Evolutionary conservation across 2,888 invertebrate species (phyloP), one percentile per base, ranked within the genome.

Genomic region (Iphiclides podalirius): DNA sequence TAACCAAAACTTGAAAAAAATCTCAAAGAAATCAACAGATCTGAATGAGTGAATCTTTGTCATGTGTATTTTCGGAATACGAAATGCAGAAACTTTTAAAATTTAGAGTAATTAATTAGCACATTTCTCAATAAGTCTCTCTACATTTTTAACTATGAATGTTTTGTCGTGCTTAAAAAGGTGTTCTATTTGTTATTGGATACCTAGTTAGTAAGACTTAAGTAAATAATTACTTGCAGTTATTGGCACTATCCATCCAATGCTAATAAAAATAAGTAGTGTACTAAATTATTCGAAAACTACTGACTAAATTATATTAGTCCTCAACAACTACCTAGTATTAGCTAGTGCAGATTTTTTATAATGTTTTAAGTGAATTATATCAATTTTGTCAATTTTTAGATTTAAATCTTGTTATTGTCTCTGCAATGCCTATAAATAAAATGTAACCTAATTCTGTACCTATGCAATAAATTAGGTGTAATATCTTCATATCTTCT

Each of bases 151-250:
- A 88, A 85, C 88, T 90, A 89, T 89, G 78, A 85, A 89, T 89
- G 89, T 90, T 90, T 89, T 89, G 86, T 89, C 89, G 89, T 90
- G 89, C 89, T 90, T 90, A 87, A 87, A n/a, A 84, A 85, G 89
- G 89, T 89, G 89, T 89, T 89, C 89, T 89, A 87, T 89, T 89
- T 89, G 88, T 90, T 90, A 89, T 86, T 77, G 88, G 88, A 87
- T 88, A 88, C 78, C 78, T 89, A 89, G 89, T 66, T 82, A 73
- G 72, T 90, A 89, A 89, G 89, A 72, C 78, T 75, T 80, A 86
- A 83, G 79, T 79, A 85, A 85, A n/a, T 72, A 79, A 79, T 79
- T 75, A 71, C 75, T n/a, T 80, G 79, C 89, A 89, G 89, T 89
- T 89, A 89, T 89, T 89, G 89, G 89, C 89, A 89, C 89, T 89